Base-by-base conservation (phyloP, 2,888 invertebrate genomes). In the Pecten maximus region DNA sequence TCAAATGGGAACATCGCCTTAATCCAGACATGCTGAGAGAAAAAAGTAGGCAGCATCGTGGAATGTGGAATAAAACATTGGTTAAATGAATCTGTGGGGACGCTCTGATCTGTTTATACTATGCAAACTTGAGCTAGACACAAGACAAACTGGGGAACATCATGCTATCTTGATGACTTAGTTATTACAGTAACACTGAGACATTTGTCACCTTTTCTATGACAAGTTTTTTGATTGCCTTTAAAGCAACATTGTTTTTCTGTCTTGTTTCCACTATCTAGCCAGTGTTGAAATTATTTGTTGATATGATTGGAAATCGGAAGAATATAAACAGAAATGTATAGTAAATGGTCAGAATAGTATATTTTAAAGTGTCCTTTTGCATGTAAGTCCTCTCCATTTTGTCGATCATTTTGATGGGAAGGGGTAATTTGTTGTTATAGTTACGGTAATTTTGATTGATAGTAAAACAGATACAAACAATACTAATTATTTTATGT, bases 61-160 rank as follows among this genome's bases (percentile, higher is more conserved):
- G 74, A 74, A 74, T 74, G 74, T 74, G 74, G 74, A 74, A 8
- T 74, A 74, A 74, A 74, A 28, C 74, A 74, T 74, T 74, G 8
- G 74, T 74, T 28, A 74, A 54, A 74, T 74, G 35, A 28, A 35
- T 74, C 74, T 74, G 28, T 35, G 35, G 74, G 35, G 35, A 74
- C 10, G 74, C 3, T 6, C 15, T 35, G 74, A 60, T 60, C 60
- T 60, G 60, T 60, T 23, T 60, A n/a, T 60, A 23, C n/a, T 60
- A 60, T 60, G 60, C 60, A 60, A 60, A 60, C 23, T 60, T 60
- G 6, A 23, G 23, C 74, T 35, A 28, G 28, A 16, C 74, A 74
- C 28, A 74, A 74, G 35, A 74, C 74, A 74, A 74, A 74, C 10
- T 74, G 35, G 12, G 15, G 23, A 10, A 28, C 12, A 15, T 6